Base-by-base conservation (phyloP, 2,797 vertebrate species). In the Antennarius maculatus region DNA sequence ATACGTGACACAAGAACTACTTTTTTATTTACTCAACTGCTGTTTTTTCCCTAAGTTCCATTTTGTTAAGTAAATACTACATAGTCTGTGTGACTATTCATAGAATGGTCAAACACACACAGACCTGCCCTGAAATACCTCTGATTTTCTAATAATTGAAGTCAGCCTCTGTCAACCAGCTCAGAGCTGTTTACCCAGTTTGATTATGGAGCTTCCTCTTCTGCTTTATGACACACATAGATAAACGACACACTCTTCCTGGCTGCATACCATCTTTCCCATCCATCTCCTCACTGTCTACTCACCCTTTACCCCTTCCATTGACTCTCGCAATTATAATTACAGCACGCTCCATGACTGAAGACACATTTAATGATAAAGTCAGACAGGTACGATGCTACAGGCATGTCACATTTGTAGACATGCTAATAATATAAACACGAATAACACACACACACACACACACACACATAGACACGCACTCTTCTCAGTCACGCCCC, bases 401-500 rank as follows among this genome's bases (percentile, higher is more conserved):
- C n/a, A 73, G 47, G 45, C 65, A 53, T 43, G 27, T 23, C 52
- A 3, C 12, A 47, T 71, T 68, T 59, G 12, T 12, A 50, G 46
- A 61, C n/a, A 82, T 55, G 47, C 59, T 37, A 79, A 67, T 61
- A 58, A 60, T 42, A 15, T 18, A 39, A 5, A 68, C 14, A 12
- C 14, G 16, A 13, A 12, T 28, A 16, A 13, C 49, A 6, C 49
- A 14, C 49, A 6, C 49, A 12, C 49, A 12, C 47, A 31, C 47
- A 31, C 52, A n/a, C 52, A 61, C 64, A 74, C 52, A 71, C 43
- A 60, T 18, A 69, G 7, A 59, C 49, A 27, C 63, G 50, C 81
- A 77, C 63, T 70, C 61, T 73, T 56, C 45, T 65, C 73, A 71
- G 85, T 77, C 82, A 86, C 81, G 77, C 90, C 84, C 90, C 91